Conservation (phyloP, 1,140 invertebrate species). For the Helicoverpa armigera region DNA sequence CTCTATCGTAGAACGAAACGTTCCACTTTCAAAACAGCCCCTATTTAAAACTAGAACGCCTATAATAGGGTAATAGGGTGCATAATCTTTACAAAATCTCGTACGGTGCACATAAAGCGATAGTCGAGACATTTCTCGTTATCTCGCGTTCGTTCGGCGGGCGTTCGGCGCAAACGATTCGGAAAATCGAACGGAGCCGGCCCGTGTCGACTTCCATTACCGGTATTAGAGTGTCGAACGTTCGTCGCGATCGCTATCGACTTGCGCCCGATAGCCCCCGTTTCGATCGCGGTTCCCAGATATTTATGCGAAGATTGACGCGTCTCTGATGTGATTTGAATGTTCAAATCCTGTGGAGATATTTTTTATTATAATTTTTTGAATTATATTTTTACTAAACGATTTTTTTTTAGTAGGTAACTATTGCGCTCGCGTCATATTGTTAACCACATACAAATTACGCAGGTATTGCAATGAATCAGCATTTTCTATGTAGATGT, state of each 20-base stretch:
- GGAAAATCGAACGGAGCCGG: slow-evolving; percentile 77
- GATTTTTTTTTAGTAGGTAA: not conserved
- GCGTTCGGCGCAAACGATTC: slow-evolving; percentile 75
- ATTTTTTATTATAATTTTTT: slow-evolving; percentile 14
- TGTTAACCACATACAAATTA: slow-evolving; percentile 1
- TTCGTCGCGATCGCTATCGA: slow-evolving; percentile 62
- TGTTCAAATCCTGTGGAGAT: slow-evolving; percentile 9
- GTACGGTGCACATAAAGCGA: slow-evolving; percentile 67
- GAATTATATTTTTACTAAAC: not conserved
- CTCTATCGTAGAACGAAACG: not conserved
- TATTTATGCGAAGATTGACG: slow-evolving; percentile 44
- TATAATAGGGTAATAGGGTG: slow-evolving; percentile 50
- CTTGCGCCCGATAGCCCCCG: slow-evolving; percentile 26
- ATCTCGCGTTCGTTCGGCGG: slow-evolving; percentile 66
- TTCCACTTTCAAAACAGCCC: not conserved
- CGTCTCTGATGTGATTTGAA: slow-evolving; percentile 43
- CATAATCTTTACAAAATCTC: slow-evolving; percentile 48
- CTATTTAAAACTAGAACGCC: slow-evolving; percentile 45
- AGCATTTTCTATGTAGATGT: not conserved
- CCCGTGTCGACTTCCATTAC: slow-evolving; percentile 78
- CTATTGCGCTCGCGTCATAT: not conserved
- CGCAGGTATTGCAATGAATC: slow-evolving; percentile 20
- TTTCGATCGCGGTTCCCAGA: slow-evolving; percentile 39
- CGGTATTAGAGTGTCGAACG: slow-evolving; percentile 77
- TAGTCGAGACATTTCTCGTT: slow-evolving; percentile 75